Percentiles rank a stretch among this genome's conserved stretches.
These are phyloP conservation scores for Ammodramus savannarum DNA, from an alignment of 2,113 vertebrate genomes.

Conservation along the genomic window DNA sequence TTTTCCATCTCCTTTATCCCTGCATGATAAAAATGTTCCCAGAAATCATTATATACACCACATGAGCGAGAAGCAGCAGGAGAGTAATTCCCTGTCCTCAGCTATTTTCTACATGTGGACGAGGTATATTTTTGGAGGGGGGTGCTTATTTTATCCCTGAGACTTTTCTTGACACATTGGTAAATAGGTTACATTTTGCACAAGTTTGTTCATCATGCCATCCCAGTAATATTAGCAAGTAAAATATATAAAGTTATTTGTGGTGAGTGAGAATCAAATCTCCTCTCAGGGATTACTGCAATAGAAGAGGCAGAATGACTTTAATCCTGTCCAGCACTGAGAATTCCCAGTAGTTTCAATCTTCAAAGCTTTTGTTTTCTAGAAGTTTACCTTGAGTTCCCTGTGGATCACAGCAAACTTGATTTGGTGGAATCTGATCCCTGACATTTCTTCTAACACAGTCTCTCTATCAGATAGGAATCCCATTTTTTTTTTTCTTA, in stretches of 20 bases:
- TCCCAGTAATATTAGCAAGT: not conserved
- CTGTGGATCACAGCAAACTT: constrained; percentile 15
- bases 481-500: rapidly evolving
- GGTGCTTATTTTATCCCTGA: not conserved
- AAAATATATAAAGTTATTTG: not conserved
- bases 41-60: not conserved
- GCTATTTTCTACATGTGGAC: not conserved
- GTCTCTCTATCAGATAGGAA: not conserved
- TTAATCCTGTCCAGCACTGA: constrained; percentile 39
- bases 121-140: not conserved
- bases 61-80: not conserved
- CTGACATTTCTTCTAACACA: constrained; percentile 16
- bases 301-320: constrained; percentile 3
- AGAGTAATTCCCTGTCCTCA: not conserved
- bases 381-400: constrained; percentile 18
- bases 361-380: constrained; percentile 22
- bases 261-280: not conserved
- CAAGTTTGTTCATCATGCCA: not conserved
- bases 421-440: constrained; percentile 33
- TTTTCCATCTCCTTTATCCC: constrained; percentile 17
- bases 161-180: not conserved
- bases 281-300: not conserved
- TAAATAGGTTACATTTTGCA: not conserved
- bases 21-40: constrained; percentile 1
- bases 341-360: not conserved